Evolutionary conservation across 53 echinoderm and acorn worm genomes (phyloP), one percentile per base, ranked within the genome.

Genomic region (Arbacia lixula): DNA sequence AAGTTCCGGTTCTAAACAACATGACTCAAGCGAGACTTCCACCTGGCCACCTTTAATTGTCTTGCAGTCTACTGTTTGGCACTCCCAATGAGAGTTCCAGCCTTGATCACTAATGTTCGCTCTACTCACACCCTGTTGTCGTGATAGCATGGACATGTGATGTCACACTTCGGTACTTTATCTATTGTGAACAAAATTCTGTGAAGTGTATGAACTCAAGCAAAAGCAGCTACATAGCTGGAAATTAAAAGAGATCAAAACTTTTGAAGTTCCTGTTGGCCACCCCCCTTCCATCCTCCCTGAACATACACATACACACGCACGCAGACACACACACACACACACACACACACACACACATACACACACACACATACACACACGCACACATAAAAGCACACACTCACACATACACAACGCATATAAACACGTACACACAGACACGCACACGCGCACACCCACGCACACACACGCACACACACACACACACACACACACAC

Each of bases 371-470:
- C 58, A 20, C 58, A 20, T 6, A 21, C 12, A 57, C 58, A 20
- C 58, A 57, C 58, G n/a, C 58, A 57, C 58, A 57, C 58, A 57
- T 20, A 20, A 10, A 57, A 10, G n/a, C 58, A 57, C 58, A 57
- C 58, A 57, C 58, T 12, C 58, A 57, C 58, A 57, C 58, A 57
- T 20, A n/a, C n/a, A n/a, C 12, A 5, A 57, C 16, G 5, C 58
- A 57, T 20, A 21, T 20, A 57, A 46, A 6, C 19, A 19, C n/a
- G 9, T 5, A 12, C 9, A 11, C n/a, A 17, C 5, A 19, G n/a
- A 19, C 58, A 57, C 22, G 14, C 58, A 17, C 22, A 19, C 22
- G 22, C 58, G n/a, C 12, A 57, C 58, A 57, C 58, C 12, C 58
- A 6, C 58, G 58, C 12, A 57, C 12, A 57, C 58, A 5, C 58